Percentiles rank a stretch among this genome's conserved stretches.
phyloP scores from a whole-genome alignment of 64 coral and sea anemone species.

The Stylophora pistillata region DNA sequence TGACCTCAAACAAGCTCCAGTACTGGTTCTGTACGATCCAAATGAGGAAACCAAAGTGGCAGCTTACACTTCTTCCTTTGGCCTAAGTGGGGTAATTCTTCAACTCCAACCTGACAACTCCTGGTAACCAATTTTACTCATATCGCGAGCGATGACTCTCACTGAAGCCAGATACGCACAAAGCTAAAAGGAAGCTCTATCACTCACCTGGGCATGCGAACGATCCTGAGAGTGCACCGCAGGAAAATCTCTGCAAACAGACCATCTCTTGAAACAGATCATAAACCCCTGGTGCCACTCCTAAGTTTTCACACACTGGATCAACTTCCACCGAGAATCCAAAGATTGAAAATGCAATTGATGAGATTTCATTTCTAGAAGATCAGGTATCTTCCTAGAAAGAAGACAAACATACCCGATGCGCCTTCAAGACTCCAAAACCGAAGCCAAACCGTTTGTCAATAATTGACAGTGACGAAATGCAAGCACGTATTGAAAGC shows the following conservation, averaged over 20 bases:
- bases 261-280: conserved; percentile 9
- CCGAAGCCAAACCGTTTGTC: background rate
- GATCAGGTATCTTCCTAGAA: background rate
- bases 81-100: background rate
- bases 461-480: conserved; percentile 41
- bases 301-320: background rate
- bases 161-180: conserved; percentile 7
- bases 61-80: background rate
- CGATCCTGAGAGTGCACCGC: background rate
- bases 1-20: background rate
- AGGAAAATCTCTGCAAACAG: background rate
- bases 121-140: background rate
- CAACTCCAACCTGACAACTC: background rate
- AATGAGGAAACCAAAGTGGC: conserved; percentile 3
- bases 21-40: conserved; percentile 8
- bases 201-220: background rate
- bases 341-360: conserved; percentile 3
- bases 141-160: background rate
- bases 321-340: conserved; percentile 18
- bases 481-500: conserved; percentile 29
- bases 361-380: background rate
- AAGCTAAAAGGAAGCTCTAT: background rate
- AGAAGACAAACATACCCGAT: background rate
- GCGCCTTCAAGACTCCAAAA: conserved; percentile 1
- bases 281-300: background rate